Evolutionary conservation across 2,113 vertebrate genomes (phyloP), one percentile per base, ranked within the genome.

Genomic region (Brachyhypopomus gauderio): DNA sequence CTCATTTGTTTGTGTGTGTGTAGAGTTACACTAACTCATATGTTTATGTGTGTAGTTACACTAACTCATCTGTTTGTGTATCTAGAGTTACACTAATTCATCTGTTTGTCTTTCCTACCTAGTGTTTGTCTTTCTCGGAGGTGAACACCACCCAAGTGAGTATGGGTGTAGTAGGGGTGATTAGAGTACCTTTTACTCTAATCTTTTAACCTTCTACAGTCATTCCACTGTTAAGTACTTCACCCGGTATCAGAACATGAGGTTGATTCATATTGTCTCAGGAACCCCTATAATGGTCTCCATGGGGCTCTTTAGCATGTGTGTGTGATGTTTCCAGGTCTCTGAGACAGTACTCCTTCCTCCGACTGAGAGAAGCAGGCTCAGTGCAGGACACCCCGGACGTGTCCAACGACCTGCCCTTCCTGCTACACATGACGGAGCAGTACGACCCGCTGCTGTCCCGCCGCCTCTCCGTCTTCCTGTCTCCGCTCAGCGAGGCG

Each of bases 371-470:
- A 3, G 92, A 94, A 56, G 55, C 85, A 25, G 85, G 82, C 63
- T 88, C 87, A 34, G 82, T 93, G 72, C 78, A 86, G 74, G 92
- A 94, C 3, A 89, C 93, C 0, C 93, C 94, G 0, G 92, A 94
- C 59, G 89, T 94, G 14, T 88, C 88, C 12, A 95, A 95, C 3
- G 95, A 96, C 87, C 90, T 96, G 85, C 94, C 94, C 64, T 95
- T 95, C 48, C 91, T 96, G 52, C 74, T 95, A 19, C 94, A 96
- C 89, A 94, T 96, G 94, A 85, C 93, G 0, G 94, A 96, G 83
- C 93, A 92, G 86, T 95, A 94, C 0, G 93, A 95, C 85, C 92
- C 92, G 0, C 72, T 96, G 52, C 90, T 94, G 87, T 92, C 90
- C 59, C 93, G 91, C 84, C 90, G 93, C 0, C 90, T 95, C 7